A percentile compares a stretch with the other conserved stretches of the same genome.
phyloP scores from a whole-genome alignment of 2,888 invertebrate species.

The Pseudococcus viburni region DNA sequence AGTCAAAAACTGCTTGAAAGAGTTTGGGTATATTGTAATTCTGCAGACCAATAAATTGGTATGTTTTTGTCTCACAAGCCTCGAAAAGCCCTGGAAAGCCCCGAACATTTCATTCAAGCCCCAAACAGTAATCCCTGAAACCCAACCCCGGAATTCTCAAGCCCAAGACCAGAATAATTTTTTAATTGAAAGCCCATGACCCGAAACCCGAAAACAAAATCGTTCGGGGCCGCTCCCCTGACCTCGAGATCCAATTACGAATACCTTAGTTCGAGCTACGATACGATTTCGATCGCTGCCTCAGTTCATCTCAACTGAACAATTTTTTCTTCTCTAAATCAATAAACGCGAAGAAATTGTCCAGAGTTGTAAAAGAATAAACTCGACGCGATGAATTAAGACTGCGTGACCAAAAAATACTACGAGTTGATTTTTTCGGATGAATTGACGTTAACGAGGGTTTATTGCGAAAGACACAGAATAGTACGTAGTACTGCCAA shows the following conservation, averaged over 20 bases:
- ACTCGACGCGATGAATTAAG: not conserved
- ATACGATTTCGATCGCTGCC: not conserved
- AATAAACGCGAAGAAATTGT: not conserved
- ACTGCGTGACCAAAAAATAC: conserved; percentile 20
- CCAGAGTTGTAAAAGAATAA: not conserved
- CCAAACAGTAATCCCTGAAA: too few species aligned
- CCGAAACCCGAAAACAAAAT: too few species aligned
- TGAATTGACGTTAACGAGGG: conserved; percentile 53
- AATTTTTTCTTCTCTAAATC: not conserved
- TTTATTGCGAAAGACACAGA: conserved; percentile 8
- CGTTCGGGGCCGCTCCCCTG: too few species aligned
- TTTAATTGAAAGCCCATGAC: too few species aligned
- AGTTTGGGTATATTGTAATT: too few species aligned
- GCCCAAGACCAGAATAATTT: too few species aligned
- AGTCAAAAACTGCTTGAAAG: too few species aligned
- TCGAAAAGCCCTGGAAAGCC: too few species aligned
- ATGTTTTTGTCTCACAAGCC: too few species aligned
- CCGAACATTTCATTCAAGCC: too few species aligned
- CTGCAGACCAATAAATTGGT: too few species aligned
- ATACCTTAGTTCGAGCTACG: not conserved
- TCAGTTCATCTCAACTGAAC: not conserved
- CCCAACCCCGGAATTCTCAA: too few species aligned
- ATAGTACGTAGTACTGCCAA: not conserved
- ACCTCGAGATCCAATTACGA: conserved; percentile 1
- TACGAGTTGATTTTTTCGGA: conserved; percentile 25